Evolutionary conservation across 2,888 invertebrate species (phyloP).

Genomic region (Leptinotarsa juncta): DNA sequence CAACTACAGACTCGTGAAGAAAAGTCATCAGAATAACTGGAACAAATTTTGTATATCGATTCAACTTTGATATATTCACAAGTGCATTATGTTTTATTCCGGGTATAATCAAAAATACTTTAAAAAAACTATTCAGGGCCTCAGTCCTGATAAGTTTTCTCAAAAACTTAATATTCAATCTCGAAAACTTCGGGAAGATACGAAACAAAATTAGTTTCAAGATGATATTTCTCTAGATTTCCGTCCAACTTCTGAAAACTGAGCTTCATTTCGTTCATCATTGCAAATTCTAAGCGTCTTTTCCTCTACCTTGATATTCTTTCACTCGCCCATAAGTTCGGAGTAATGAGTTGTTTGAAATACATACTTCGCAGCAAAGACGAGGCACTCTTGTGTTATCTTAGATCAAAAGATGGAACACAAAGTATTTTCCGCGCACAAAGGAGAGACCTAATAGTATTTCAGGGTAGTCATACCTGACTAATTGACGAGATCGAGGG

Average conservation of each 20-base stretch:
- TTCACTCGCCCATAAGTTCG: neutral
- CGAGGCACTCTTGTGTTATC: slow-evolving; percentile 8
- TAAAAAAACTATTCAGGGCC: no score
- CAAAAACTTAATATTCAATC: no score
- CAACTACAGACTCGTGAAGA: no score
- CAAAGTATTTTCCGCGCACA: slow-evolving; percentile 14
- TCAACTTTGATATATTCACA: no score
- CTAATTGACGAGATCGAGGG: slow-evolving; percentile 9
- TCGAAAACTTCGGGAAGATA: no score
- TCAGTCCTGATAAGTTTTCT: no score
- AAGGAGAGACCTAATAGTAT: slow-evolving; percentile 19
- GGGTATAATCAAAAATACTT: no score
- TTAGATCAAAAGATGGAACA: slow-evolving; percentile 20
- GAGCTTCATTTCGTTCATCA: neutral
- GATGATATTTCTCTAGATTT: neutral
- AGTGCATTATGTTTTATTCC: no score
- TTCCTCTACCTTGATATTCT: neutral
- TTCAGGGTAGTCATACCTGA: slow-evolving; percentile 11
- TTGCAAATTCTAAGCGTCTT: neutral
- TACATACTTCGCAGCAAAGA: slow-evolving; percentile 15
- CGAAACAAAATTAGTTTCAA: neutral
- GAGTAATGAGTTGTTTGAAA: slow-evolving; percentile 20
- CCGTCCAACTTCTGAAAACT: neutral
- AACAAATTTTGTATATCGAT: no score
- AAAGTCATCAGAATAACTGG: no score